Evolutionary conservation across 2,797 vertebrate species (phyloP).

Genomic region (Falco biarmicus): DNA sequence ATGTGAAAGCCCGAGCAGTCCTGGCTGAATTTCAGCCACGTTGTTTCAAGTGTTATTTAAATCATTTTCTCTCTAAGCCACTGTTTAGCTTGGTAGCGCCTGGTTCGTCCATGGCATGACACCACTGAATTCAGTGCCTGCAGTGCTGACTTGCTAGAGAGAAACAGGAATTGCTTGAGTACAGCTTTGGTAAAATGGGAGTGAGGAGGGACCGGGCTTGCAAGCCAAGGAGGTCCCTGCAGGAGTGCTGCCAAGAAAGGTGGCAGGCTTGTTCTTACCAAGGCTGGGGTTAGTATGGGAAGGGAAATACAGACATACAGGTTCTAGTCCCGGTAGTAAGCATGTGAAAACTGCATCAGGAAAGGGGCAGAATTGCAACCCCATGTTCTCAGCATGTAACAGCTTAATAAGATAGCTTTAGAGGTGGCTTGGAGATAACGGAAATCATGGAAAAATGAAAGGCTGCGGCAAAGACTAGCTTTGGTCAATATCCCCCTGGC

Average conservation of each 20-base stretch:
- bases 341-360: background rate
- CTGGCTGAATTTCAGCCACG: background rate
- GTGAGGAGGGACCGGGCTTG: background rate
- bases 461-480: background rate
- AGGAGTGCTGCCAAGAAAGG: background rate
- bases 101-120: background rate
- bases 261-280: background rate
- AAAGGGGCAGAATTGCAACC: background rate
- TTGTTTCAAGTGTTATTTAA: background rate
- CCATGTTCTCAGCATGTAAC: background rate
- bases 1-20: background rate
- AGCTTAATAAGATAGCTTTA: background rate
- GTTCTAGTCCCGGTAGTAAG: background rate
- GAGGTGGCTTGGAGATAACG: background rate
- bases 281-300: background rate
- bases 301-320: background rate
- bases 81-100: background rate
- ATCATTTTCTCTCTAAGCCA: background rate
- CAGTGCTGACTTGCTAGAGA: background rate
- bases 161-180: accelerated
- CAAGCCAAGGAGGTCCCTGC: background rate
- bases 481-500: background rate
- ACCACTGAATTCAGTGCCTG: background rate
- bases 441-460: background rate
- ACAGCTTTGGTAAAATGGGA: background rate